phyloP scores from a whole-genome alignment of 2,113 vertebrate species.

The Melanotaenia duboulayi region DNA sequence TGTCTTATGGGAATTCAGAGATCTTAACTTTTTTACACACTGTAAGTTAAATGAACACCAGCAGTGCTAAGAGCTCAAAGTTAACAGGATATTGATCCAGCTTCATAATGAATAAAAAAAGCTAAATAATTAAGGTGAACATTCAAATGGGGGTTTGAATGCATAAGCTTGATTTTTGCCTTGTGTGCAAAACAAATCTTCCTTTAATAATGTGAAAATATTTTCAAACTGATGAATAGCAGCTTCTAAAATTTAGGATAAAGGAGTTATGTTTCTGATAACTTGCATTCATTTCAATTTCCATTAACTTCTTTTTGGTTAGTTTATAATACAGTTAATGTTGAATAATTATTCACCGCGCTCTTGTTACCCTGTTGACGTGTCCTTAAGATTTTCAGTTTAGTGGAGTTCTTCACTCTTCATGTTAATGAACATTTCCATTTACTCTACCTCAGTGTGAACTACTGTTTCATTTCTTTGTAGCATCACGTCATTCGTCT shows the following conservation, averaged over 20 bases:
- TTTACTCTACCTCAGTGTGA: constrained; percentile 40
- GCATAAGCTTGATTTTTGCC: not conserved
- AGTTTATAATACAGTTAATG: not conserved
- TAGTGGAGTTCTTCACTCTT: not conserved
- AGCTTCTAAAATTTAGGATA: too few species aligned
- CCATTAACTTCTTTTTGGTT: not conserved
- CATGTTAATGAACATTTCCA: not conserved
- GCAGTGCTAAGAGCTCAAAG: not conserved
- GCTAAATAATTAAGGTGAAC: too few species aligned
- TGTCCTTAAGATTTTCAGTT: not conserved
- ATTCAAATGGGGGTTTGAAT: not conserved
- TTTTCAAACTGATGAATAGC: too few species aligned
- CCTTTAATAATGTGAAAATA: too few species aligned
- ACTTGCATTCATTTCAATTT: too few species aligned
- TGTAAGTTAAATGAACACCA: not conserved
- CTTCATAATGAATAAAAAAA: not conserved
- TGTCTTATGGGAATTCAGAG: too few species aligned
- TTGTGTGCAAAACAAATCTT: not conserved
- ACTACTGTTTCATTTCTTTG: not conserved
- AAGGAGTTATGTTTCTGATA: not conserved
- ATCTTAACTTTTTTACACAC: too few species aligned
- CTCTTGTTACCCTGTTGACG: not conserved
- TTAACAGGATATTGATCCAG: not conserved
- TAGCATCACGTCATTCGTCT: not conserved
- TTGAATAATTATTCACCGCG: not conserved